Percentiles rank a stretch among this genome's conserved stretches.
These are phyloP conservation scores for Anguilla anguilla DNA, from an alignment of 2,797 vertebrate species.

Conservation along the genomic window DNA sequence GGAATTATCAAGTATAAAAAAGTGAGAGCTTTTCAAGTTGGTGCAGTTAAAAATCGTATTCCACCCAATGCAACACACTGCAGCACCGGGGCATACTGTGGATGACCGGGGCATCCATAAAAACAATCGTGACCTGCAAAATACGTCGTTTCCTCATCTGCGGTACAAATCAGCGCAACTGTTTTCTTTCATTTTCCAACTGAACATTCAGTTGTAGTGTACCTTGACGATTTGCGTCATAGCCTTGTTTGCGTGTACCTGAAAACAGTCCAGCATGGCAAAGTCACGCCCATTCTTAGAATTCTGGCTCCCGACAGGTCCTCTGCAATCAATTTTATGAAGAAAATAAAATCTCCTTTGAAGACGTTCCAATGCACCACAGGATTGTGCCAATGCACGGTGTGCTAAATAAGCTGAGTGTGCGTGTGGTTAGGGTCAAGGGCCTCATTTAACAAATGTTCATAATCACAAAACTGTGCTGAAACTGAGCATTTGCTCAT, in stretches of 20 bases:
- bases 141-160: neutral
- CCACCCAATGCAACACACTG: neutral
- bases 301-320: neutral
- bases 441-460: neutral
- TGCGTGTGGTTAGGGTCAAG: neutral
- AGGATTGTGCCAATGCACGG: neutral
- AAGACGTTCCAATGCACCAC: neutral
- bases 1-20: neutral
- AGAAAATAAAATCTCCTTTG: neutral
- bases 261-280: neutral
- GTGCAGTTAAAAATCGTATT: neutral
- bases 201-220: neutral
- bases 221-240: conserved; percentile 19
- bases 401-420: neutral
- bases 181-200: neutral
- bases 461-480: neutral
- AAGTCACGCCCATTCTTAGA: neutral
- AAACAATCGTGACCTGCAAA: neutral
- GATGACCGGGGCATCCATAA: neutral
- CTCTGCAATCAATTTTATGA: neutral
- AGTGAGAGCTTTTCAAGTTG: neutral
- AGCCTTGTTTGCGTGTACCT: neutral
- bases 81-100: neutral
- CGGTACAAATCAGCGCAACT: neutral
- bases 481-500: neutral